Base-by-base conservation (phyloP, 2,113 vertebrate genomes). In the Scalopus aquaticus region DNA sequence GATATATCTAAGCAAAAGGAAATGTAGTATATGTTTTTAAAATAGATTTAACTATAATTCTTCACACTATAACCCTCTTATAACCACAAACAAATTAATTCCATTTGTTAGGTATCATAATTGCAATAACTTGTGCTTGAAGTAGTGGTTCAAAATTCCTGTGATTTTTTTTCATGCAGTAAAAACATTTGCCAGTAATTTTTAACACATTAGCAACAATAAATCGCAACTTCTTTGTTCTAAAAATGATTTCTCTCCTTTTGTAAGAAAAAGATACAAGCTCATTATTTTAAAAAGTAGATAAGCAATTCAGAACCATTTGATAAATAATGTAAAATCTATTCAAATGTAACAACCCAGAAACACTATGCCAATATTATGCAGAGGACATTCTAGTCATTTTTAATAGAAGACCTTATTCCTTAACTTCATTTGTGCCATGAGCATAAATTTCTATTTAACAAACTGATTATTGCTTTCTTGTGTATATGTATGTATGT, bases 121-220 rank as follows among this genome's bases (percentile, higher is more conserved):
- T 42, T 76, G 39, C 17, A 79, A 39, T 77, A 54, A 58, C 56
- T 62, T 93, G 22, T 74, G 56, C 17, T n/a, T 79, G 49, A 95
- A 96, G 93, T 8, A 64, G 49, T n/a, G 79, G n/a, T 82, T 93
- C 73, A 80, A 70, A 91, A 83, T 46, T 90, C 76, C 91, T 83
- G 0, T 58, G 44, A 37, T 73, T 17, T 94, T 93, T 94, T 74
- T 51, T 74, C 49, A 60, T 2, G 20, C 58, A 65, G 46, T 93
- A 65, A 89, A 46, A 93, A 35, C 22, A 90, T 70, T 91, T 94
- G 20, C 15, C 32, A 92, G 62, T 46, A 9, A 74, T 12, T 93
- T 88, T 89, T 44, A 78, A n/a, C 10, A 54, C 24, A 81, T 84
- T 87, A 89, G 5, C 32, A 56, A 72, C 15, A 89, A 82, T 58